Evolutionary conservation across 2,113 vertebrate genomes (phyloP).

Genomic region (Cyphomyrus discorhynchus): DNA sequence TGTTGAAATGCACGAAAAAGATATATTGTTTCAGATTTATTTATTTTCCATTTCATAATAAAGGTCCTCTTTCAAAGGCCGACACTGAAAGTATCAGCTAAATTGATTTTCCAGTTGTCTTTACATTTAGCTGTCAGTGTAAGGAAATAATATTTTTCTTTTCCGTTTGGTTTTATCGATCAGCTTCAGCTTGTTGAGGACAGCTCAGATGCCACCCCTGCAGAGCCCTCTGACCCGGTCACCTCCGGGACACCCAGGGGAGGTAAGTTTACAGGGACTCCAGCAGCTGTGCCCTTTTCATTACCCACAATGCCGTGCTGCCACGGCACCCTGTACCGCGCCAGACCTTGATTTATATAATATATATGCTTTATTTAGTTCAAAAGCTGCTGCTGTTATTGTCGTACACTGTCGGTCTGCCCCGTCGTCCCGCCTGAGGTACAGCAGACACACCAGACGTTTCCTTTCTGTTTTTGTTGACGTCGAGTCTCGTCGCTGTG

Average conservation of each 20-base stretch:
- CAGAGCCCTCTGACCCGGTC: slow-evolving; percentile 27
- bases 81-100: neutral
- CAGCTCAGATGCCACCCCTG: neutral
- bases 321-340: neutral
- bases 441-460: neutral
- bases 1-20: neutral
- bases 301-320: too few species aligned
- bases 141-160: slow-evolving; percentile 51
- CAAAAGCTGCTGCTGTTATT: neutral
- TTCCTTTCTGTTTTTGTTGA: neutral
- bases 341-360: neutral
- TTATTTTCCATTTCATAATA: neutral
- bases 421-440: neutral
- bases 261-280: slow-evolving; percentile 57
- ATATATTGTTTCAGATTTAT: neutral
- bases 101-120: neutral
- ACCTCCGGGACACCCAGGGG: slow-evolving; percentile 76
- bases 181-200: slow-evolving; percentile 21
- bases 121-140: neutral
- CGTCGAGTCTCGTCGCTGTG: neutral
- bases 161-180: neutral
- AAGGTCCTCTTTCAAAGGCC: neutral
- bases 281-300: neutral
- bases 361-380: neutral
- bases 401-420: neutral